phyloP scores from a whole-genome alignment of 2,888 invertebrate species.

The Orthonevra nobilis region DNA sequence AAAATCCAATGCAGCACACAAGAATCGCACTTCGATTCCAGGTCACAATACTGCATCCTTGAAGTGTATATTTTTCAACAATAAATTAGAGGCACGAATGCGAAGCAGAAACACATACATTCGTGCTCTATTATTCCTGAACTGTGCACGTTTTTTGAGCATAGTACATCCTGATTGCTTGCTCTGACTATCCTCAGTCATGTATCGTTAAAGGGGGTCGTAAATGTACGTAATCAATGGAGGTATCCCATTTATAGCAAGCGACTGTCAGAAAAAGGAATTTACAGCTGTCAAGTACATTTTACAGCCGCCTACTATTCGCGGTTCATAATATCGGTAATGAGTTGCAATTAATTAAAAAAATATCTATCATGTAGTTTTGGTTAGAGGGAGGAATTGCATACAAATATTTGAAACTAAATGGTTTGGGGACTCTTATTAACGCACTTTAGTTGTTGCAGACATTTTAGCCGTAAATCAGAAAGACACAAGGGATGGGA shows the following conservation, averaged over 20 bases:
- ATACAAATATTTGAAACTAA: no score
- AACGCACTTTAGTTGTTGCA: no score
- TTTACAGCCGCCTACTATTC: no score
- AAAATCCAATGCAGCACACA: not conserved
- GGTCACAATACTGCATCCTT: not conserved
- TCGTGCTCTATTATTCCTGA: slow-evolving; percentile 5
- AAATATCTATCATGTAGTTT: no score
- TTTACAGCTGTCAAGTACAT: not conserved
- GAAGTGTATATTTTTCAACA: not conserved
- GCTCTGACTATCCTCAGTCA: not conserved
- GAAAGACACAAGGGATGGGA: no score
- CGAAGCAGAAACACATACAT: not conserved
- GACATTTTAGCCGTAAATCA: no score
- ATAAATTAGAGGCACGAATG: slow-evolving; percentile 7
- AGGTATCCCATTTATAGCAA: slow-evolving; percentile 6
- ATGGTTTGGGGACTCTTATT: no score
- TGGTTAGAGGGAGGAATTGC: no score
- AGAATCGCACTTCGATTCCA: slow-evolving; percentile 2
- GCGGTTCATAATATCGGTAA: no score
- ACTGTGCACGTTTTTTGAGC: no score
- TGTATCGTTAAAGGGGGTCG: not conserved
- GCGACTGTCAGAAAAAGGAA: not conserved
- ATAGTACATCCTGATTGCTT: not conserved
- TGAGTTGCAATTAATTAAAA: no score
- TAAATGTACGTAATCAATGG: slow-evolving; percentile 25